Percentiles rank a stretch among this genome's conserved stretches.
Evolutionary conservation across 2,113 vertebrate species (phyloP).

Genomic region (Micronycteris hirsuta): DNA sequence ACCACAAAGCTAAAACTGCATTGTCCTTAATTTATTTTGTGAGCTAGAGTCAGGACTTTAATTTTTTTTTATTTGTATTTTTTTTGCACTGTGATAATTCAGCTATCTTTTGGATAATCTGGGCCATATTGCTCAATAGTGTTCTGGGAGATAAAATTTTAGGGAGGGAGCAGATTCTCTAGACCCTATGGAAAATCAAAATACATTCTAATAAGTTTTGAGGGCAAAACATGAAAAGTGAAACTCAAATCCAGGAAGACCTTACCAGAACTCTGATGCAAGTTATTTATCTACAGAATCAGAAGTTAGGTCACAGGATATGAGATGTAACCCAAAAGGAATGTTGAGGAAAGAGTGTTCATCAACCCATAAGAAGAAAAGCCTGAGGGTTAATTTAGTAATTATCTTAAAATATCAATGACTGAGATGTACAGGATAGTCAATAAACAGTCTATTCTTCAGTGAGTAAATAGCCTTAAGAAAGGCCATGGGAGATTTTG

Average conservation of each 20-base stretch:
- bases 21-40: slow-evolving; percentile 35
- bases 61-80: not conserved
- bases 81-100: not conserved
- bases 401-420: not conserved
- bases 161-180: not conserved
- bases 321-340: not conserved
- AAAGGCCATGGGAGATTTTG: not conserved
- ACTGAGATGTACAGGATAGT: not conserved
- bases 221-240: not conserved
- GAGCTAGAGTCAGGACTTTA: slow-evolving; percentile 6
- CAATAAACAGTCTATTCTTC: slow-evolving; percentile 35
- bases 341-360: not conserved
- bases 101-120: slow-evolving; percentile 20
- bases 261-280: not conserved
- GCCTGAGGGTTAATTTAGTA: not conserved
- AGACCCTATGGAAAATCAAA: not conserved
- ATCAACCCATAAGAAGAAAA: not conserved
- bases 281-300: not conserved
- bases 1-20: slow-evolving; percentile 26
- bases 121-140: not conserved
- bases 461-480: slow-evolving; percentile 23
- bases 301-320: not conserved
- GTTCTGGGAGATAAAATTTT: slow-evolving; percentile 17
- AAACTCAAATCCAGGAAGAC: not conserved
- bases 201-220: not conserved